Base-by-base conservation (phyloP, 2,113 vertebrate genomes). In the Melanerpes aurifrons region DNA sequence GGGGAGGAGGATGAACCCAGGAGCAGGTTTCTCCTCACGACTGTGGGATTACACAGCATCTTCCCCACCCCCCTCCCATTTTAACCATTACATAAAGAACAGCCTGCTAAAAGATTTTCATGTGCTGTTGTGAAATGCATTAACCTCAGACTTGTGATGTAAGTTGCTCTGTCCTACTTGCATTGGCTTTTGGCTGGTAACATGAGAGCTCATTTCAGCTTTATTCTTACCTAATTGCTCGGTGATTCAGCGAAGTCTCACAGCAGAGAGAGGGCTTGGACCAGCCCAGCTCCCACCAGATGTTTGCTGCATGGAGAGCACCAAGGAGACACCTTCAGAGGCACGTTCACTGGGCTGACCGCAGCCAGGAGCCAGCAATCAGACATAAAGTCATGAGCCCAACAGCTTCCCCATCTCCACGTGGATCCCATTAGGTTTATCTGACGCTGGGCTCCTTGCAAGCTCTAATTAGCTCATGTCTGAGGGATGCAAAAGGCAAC, bases 41-140 rank as follows among this genome's bases (percentile, higher is more conserved):
- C 72, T 1, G 3, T 71, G 70, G 72, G 64, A 61, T 70, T 61
- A n/a, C 47, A 5, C 54, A 69, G 61, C 62, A 32, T n/a, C 35
- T 62, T 57, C 56, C 14, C 40, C 9, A 26, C 25, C 20, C 22
- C 7, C 21, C 48, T 22, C 6, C 4, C 8, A 7, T 10, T 77
- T 93, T 70, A 77, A 62, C 87, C 77, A 66, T 91, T 77, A 91
- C 87, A 87, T 87, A 61, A 90, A 72, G 93, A 87, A 82, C 70
- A 79, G 94, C 89, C 59, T 93, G 92, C 54, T 90, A 81, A 84
- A 91, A 84, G 87, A 31, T 94, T 86, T 96, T 92, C 88, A 37
- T 91, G 88, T 66, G 89, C 92, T 92, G 87, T 96, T 95, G 96
- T 79, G 92, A 96, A 96, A 94, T 1, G 69, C 32, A 69, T 94